Evolutionary conservation across 1,140 invertebrate species (phyloP), one percentile per base, ranked within the genome.

Genomic region (Berghia stephanieae): DNA sequence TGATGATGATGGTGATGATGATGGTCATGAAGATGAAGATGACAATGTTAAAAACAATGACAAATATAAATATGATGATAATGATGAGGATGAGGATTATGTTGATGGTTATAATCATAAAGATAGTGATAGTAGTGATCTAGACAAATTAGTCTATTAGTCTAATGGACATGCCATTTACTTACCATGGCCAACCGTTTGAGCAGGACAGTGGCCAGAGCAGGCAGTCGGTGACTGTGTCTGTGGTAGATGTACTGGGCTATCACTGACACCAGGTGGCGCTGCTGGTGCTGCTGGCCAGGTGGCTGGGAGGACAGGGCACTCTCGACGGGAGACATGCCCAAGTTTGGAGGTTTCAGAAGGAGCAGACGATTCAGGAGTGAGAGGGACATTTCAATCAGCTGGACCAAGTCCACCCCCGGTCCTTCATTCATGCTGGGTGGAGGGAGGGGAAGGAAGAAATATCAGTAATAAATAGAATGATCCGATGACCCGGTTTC

Each of bases 211-310:
- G 94, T 94, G 1, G 94, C 93, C 68, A 95, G 89, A n/a, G 93
- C 93, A 3, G 95, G 94, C 10, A 96, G 84, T 70, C 92, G 91
- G 27, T 93, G 92, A 88, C 94, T 94, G 80, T 95, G 95, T 68
- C 93, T 92, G 79, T 96, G 94, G 83, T 94, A 94, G 49, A 95
- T 93, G 83, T 95, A 96, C 80, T 94, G 93, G 0, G 94, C 93
- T 0, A 95, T 93, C 0, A 94, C 93, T 0, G 94, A 93, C 27
- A 95, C 93, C 78, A 87, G 82, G 69, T 90, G n/a, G n/a, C n/a
- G n/a, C n/a, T n/a, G 74, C 46, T 88, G 89, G 38, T 83, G 83
- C 77, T 85, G 82, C 16, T 79, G 78, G 18, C 89, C 86, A 8
- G 85, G 82, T 27, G 89, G 86, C 49, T 87, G 87, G 18, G 86